Conservation (phyloP, 92 coral and sea anemone species). For the Palythoa grandiflora region DNA sequence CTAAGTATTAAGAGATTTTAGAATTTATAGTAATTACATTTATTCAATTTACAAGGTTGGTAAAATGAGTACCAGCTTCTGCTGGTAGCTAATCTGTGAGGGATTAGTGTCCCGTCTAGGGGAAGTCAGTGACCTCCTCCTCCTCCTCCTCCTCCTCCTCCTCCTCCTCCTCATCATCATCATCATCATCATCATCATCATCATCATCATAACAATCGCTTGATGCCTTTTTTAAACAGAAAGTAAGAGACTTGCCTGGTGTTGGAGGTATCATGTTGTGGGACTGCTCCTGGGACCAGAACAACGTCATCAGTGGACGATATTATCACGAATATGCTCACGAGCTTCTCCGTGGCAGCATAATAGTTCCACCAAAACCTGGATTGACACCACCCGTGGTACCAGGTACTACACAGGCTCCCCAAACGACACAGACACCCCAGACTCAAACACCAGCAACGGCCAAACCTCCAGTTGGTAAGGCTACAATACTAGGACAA, state of each 20-base stretch:
- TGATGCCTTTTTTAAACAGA: conserved; percentile 31
- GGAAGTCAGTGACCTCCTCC: no score
- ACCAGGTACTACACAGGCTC: conserved; percentile 63
- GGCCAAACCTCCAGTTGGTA: conserved; percentile 47
- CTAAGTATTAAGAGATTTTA: no score
- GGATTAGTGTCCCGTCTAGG: no score
- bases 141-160: no score
- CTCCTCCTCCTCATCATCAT: no score
- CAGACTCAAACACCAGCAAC: conserved; percentile 50
- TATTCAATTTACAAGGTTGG: no score
- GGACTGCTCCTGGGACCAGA: conserved; percentile 97
- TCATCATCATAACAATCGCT: neutral
- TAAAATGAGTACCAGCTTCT: no score
- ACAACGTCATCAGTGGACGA: conserved; percentile 79
- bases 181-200: no score
- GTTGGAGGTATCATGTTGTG: conserved; percentile 92
- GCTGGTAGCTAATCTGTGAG: no score
- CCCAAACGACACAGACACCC: conserved; percentile 17
- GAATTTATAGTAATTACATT: no score
- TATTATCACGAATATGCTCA: conserved; percentile 83
- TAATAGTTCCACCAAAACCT: conserved; percentile 56
- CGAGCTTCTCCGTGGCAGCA: conserved; percentile 61
- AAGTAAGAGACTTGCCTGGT: conserved; percentile 71
- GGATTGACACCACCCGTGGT: conserved; percentile 49
- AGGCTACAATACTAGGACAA: neutral